These are phyloP conservation scores for Cancer borealis DNA, from an alignment of 2,888 invertebrate species.

Conservation along the genomic window DNA sequence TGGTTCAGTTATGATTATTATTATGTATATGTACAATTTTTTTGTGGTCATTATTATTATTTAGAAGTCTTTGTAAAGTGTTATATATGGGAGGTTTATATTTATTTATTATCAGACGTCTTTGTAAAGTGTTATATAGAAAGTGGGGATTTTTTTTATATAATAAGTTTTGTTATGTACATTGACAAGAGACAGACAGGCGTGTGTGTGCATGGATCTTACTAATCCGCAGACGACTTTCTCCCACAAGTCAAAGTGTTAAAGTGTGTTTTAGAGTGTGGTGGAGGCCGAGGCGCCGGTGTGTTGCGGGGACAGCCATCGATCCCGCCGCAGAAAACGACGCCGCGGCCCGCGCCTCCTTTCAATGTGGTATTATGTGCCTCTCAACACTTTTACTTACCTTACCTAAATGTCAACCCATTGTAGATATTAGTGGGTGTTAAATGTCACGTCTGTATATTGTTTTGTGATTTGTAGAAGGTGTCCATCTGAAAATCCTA, in stretches of 20 bases:
- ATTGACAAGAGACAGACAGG: not conserved
- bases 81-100: too few species aligned
- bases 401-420: too few species aligned
- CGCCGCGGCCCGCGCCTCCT: not conserved
- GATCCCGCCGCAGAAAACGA: constrained; percentile 13
- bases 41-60: too few species aligned
- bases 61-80: too few species aligned
- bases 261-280: not conserved
- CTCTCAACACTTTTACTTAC: not conserved
- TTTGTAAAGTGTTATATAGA: not conserved
- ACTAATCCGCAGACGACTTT: not conserved
- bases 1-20: not conserved
- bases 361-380: not conserved
- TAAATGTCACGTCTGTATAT: too few species aligned
- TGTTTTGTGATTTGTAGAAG: too few species aligned
- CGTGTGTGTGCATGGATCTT: not conserved
- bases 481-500: too few species aligned
- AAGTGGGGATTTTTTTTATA: not conserved
- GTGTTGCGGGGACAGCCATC: constrained; percentile 38
- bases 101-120: not conserved
- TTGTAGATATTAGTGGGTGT: too few species aligned
- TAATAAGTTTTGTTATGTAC: not conserved
- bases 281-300: constrained; percentile 36
- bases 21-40: not conserved
- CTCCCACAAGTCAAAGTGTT: not conserved